Base-by-base conservation (phyloP, 1,140 invertebrate genomes). In the Conopomorpha cramerella region DNA sequence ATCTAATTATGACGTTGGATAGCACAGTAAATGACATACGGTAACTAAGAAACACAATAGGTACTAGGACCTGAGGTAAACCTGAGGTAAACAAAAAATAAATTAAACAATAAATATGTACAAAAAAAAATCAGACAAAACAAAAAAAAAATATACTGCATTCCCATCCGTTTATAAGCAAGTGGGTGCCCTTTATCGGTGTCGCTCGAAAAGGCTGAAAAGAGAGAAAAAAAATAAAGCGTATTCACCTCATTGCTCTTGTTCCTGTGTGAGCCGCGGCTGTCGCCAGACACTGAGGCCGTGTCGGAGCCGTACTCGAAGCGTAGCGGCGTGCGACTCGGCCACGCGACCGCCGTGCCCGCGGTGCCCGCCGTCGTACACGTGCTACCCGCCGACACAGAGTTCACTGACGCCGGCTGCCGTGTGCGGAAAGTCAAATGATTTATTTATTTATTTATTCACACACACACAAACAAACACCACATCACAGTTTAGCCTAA, bases 211-310 rank as follows among this genome's bases (percentile, higher is more conserved):
- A 25, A 16, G 12, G 14, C 8, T 26, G 23, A 10, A 13, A 16
- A 16, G 3, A 29, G n/a, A 14, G 23, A n/a, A 10, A 8, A 7
- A 16, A 12, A 6, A 16, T 13, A 3, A 2, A 18, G 12, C 2
- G 10, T 4, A 38, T 30, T 39, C 26, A 63, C 61, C 28, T 65
- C 55, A 10, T 39, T 41, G 4, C 46, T 39, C 18, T 29, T 54
- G 15, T 53, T 86, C 15, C 85, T 80, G 25, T 82, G 66, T 2
- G 86, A 88, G 6, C 77, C 81, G 1, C 81, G 81, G 0, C 88
- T 88, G 6, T 86, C 86, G 1, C 82, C 81, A 0, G 87, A 88
- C 39, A 87, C 66, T 0, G 86, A 88, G 0, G 79, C 81, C n/a
- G 82, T 82, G 33, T 87, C 85, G 1, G 84, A 87, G 34, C 79